Percentiles rank a stretch among this genome's conserved stretches.
phyloP scores from a whole-genome alignment of 2,888 invertebrate genomes.

The Quadroppia sp. region DNA sequence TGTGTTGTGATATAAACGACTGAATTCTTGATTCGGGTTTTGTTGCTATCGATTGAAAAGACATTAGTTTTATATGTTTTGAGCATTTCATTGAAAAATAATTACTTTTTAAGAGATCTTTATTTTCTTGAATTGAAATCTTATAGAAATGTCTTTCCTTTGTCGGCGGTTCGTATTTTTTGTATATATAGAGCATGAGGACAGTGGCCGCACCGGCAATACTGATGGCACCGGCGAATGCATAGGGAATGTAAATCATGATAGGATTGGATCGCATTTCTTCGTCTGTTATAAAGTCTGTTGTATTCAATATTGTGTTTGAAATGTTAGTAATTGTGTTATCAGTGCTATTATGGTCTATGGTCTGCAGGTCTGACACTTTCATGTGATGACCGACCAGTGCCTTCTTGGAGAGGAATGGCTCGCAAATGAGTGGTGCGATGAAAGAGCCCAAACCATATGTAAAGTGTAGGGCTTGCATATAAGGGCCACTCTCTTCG shows the following conservation, averaged over 20 bases:
- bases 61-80: neutral
- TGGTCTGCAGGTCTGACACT: neutral
- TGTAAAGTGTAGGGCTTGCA: slow-evolving; percentile 41
- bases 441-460: slow-evolving; percentile 42
- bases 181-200: slow-evolving; percentile 28
- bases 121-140: neutral
- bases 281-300: neutral
- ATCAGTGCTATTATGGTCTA: neutral
- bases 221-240: slow-evolving; percentile 38
- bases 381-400: slow-evolving; percentile 30
- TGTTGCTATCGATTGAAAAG: neutral
- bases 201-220: slow-evolving; percentile 23
- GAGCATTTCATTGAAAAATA: neutral
- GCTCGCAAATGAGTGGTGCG: slow-evolving; percentile 41
- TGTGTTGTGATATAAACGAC: neutral
- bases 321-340: neutral
- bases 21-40: neutral
- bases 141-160: neutral
- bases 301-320: neutral
- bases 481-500: slow-evolving; percentile 40
- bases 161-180: slow-evolving; percentile 38
- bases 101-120: slow-evolving; percentile 26
- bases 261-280: slow-evolving; percentile 35
- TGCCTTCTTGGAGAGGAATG: slow-evolving; percentile 37
- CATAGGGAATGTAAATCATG: slow-evolving; percentile 42